These are phyloP conservation scores for Achatina immaculata DNA, from an alignment of 1,140 invertebrate species.

Conservation along the genomic window DNA sequence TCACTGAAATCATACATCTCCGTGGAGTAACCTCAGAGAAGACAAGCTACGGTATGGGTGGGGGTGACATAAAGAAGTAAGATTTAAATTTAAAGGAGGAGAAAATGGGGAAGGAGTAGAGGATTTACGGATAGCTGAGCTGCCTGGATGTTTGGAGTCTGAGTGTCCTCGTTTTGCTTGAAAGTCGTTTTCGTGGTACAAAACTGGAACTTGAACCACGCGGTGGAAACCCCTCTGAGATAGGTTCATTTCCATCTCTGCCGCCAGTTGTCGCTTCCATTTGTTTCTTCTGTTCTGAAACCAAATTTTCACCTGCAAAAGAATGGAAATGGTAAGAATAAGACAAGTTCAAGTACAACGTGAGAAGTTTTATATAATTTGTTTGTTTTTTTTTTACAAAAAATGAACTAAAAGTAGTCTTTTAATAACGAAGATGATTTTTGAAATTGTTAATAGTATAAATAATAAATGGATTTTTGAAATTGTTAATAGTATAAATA, in stretches of 20 bases:
- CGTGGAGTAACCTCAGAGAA: constrained; percentile 44
- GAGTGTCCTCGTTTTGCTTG: background rate
- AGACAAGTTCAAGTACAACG: too few relatives aligned
- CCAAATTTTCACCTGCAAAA: constrained; percentile 82
- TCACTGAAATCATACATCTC: constrained; percentile 46
- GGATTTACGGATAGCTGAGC: constrained; percentile 37
- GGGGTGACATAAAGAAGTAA: too few relatives aligned
- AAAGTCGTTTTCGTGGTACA: constrained; percentile 85
- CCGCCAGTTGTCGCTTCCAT: constrained; percentile 96
- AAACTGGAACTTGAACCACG: constrained; percentile 91
- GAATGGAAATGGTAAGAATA: too few relatives aligned
- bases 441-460: too few relatives aligned
- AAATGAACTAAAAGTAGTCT: too few relatives aligned
- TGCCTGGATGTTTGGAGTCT: constrained; percentile 7
- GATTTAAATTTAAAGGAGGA: too few relatives aligned
- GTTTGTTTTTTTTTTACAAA: too few relatives aligned
- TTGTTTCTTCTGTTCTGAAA: constrained; percentile 94
- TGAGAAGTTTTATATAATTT: too few relatives aligned
- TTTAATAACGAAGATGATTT: too few relatives aligned
- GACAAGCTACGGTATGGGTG: too few relatives aligned
- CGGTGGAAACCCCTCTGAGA: constrained; percentile 91
- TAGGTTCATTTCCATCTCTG: constrained; percentile 96
- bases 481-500: too few relatives aligned
- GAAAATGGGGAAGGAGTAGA: constrained; percentile 36
- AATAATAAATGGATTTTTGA: too few relatives aligned